phyloP scores from a whole-genome alignment of 1,140 invertebrate genomes.

The Popillia japonica region DNA sequence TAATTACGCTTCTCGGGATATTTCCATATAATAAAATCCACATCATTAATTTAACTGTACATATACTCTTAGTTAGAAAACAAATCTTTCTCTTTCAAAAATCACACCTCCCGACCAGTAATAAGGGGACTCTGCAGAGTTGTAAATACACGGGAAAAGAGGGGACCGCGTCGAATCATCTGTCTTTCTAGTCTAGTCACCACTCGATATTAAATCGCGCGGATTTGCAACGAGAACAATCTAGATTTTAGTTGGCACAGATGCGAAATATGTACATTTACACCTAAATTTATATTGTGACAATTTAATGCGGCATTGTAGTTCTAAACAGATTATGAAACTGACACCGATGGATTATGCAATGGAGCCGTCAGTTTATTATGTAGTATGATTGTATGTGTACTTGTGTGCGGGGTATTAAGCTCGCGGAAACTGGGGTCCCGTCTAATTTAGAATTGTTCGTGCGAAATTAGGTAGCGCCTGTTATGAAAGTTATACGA shows the following conservation, averaged over 20 bases:
- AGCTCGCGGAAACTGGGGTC: not conserved
- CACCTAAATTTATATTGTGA: conserved; percentile 49
- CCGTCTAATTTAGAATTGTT: conserved; percentile 19
- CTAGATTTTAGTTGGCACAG: conserved; percentile 28
- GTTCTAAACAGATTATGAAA: conserved; percentile 51
- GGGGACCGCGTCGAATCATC: not conserved
- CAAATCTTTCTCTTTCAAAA: conserved; percentile 6
- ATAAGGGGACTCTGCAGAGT: not conserved
- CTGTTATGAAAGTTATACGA: conserved; percentile 3
- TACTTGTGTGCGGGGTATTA: not conserved
- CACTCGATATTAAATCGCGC: not conserved
- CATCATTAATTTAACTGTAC: not conserved
- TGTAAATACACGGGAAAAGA: not conserved
- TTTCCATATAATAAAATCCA: not conserved
- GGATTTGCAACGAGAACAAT: not conserved
- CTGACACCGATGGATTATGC: conserved; percentile 49
- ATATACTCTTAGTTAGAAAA: not conserved
- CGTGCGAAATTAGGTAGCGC: not conserved
- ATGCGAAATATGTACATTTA: conserved; percentile 17
- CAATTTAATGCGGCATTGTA: conserved; percentile 49
- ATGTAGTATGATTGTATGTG: not conserved
- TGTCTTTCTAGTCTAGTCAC: not conserved
- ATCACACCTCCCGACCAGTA: not conserved
- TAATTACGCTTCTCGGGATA: not conserved
- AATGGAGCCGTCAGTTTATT: conserved; percentile 38